A percentile compares a stretch with the other conserved stretches of the same genome.
Evolutionary conservation across 2,888 invertebrate species (phyloP).

Genomic region (Ceratothoa steindachneri): DNA sequence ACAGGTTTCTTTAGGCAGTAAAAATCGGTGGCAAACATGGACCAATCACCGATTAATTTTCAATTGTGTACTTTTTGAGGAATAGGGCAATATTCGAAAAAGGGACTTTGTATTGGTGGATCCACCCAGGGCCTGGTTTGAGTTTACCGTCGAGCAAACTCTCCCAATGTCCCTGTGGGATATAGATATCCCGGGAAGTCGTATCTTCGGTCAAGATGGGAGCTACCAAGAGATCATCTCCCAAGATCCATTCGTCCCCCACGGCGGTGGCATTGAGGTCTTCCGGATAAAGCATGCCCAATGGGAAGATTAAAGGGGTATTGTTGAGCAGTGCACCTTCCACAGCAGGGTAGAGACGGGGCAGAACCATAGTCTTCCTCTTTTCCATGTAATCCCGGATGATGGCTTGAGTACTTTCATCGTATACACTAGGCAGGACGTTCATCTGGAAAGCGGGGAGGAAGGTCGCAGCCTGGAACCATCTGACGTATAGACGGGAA

Average conservation of each 20-base stretch:
- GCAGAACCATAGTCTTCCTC: slow-evolving; percentile 27
- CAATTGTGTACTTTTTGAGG: slow-evolving; percentile 2
- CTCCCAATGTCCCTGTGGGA: slow-evolving; percentile 53
- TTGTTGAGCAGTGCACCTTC: slow-evolving; percentile 16
- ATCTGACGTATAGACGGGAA: slow-evolving; percentile 35
- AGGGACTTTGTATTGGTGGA: slow-evolving; percentile 74
- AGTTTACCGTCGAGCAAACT: slow-evolving; percentile 82
- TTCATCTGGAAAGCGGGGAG: slow-evolving; percentile 39
- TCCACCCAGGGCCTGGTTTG: slow-evolving; percentile 83
- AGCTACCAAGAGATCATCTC: slow-evolving; percentile 35
- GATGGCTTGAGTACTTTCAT: slow-evolving; percentile 9
- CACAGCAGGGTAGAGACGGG: slow-evolving; percentile 23
- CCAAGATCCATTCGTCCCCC: slow-evolving; percentile 34
- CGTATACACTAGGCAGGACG: slow-evolving; percentile 32
- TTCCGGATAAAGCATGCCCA: slow-evolving; percentile 27
- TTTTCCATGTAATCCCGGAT: slow-evolving; percentile 11
- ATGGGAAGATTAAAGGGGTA: slow-evolving; percentile 26
- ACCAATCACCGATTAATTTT: neutral
- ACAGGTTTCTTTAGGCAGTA: no score
- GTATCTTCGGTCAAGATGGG: slow-evolving; percentile 23
- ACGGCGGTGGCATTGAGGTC: slow-evolving; percentile 28
- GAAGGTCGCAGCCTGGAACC: slow-evolving; percentile 37
- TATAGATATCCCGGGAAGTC: slow-evolving; percentile 27
- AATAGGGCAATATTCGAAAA: slow-evolving; percentile 33
- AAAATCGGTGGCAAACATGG: no score